A percentile compares a stretch with the other conserved stretches of the same genome.
Conservation (phyloP, 2,113 vertebrate species). For the Pardalotus punctatus region DNA sequence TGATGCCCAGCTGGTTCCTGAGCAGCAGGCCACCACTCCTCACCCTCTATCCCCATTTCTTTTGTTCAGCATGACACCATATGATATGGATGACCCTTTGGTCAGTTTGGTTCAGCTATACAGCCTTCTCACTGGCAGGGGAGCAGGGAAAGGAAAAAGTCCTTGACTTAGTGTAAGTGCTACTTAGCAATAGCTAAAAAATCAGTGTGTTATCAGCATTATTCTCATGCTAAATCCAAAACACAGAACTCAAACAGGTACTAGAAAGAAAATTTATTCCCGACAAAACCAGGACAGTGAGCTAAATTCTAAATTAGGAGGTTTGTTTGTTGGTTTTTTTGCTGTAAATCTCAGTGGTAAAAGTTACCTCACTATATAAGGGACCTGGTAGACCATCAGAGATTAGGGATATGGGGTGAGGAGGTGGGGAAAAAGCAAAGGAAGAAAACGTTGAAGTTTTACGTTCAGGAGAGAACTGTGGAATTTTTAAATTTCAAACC, state of each 20-base stretch:
- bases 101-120: neutral
- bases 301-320: neutral
- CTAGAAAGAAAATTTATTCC: neutral
- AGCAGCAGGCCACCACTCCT: neutral
- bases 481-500: neutral
- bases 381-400: neutral
- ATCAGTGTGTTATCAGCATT: neutral
- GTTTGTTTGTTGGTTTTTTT: neutral
- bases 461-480: neutral
- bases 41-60: rapidly evolving
- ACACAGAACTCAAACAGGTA: neutral
- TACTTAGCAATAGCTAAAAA: neutral
- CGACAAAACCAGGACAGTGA: neutral
- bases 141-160: neutral
- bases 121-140: neutral
- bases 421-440: rapidly evolving
- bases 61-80: neutral
- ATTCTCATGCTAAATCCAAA: neutral
- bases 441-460: neutral
- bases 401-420: rapidly evolving
- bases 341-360: neutral
- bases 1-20: rapidly evolving
- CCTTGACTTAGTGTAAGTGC: neutral
- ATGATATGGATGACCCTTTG: neutral
- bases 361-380: neutral